Conservation (phyloP, 2,888 invertebrate genomes). For the Ophioninae sp. region DNA sequence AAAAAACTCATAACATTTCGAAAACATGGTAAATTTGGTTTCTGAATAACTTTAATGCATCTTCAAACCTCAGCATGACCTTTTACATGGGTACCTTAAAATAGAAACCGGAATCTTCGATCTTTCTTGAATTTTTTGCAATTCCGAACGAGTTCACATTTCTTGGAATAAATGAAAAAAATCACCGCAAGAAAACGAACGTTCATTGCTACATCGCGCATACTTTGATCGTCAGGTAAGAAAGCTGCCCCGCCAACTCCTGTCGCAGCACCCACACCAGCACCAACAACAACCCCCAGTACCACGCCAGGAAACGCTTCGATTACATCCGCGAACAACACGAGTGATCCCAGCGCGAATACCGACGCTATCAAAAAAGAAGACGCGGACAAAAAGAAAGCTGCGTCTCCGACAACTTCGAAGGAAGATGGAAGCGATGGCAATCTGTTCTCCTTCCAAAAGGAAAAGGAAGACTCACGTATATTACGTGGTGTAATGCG, state of each 20-base stretch:
- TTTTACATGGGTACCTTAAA: neutral
- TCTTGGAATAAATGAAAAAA: neutral
- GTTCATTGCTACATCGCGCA: neutral
- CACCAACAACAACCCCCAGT: conserved; percentile 26
- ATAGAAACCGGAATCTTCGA: neutral
- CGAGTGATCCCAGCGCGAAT: conserved; percentile 61
- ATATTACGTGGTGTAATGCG: conserved; percentile 98
- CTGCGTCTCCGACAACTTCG: conserved; percentile 72
- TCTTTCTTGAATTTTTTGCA: too few relatives aligned
- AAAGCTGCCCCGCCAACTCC: conserved; percentile 58
- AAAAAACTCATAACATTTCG: conserved; percentile 2
- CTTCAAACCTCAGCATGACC: neutral
- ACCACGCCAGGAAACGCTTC: conserved; percentile 45
- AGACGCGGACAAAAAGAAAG: conserved; percentile 83
- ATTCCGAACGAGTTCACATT: neutral
- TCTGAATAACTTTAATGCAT: neutral
- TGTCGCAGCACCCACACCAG: conserved; percentile 23
- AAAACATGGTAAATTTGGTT: neutral
- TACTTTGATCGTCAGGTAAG: conserved; percentile 68
- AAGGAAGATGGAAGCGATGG: conserved; percentile 90
- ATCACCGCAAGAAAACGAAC: neutral
- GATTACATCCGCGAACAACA: conserved; percentile 59
- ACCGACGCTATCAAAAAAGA: conserved; percentile 79
- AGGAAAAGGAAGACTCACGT: conserved; percentile 85
- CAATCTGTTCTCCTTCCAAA: conserved; percentile 85